Evolutionary conservation across 2,888 invertebrate species (phyloP).

Genomic region (Rotaria magnacalcarata): DNA sequence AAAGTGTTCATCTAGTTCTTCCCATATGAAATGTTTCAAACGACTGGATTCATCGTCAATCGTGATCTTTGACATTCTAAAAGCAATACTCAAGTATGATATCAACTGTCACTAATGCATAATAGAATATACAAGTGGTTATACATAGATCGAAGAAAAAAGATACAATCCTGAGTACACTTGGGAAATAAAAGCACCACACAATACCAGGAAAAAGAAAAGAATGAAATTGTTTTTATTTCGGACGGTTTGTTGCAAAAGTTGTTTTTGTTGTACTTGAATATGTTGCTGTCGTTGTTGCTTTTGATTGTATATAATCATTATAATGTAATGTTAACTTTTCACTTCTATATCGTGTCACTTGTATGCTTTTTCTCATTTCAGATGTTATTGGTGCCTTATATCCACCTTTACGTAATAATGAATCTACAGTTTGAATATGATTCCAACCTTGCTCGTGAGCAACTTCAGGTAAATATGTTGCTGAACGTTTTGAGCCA

Average conservation of each 20-base stretch:
- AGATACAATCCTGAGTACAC: not conserved
- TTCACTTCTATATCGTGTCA: slow-evolving; percentile 93
- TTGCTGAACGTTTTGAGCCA: slow-evolving; percentile 88
- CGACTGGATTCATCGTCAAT: slow-evolving; percentile 11
- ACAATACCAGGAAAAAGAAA: not conserved
- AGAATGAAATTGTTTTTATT: not conserved
- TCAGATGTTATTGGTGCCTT: slow-evolving; percentile 66
- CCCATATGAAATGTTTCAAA: slow-evolving; percentile 2
- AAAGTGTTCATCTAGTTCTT: not conserved
- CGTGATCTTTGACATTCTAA: slow-evolving; percentile 1
- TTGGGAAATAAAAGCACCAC: slow-evolving; percentile 9
- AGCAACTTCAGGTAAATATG: slow-evolving; percentile 95
- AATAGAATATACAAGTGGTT: not conserved
- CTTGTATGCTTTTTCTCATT: slow-evolving; percentile 72
- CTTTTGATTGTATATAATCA: slow-evolving; percentile 36
- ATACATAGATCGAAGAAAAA: not conserved
- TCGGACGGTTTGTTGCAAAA: not conserved
- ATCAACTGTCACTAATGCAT: not conserved
- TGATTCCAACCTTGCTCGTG: slow-evolving; percentile 99
- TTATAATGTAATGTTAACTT: slow-evolving; percentile 66
- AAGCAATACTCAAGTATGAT: not conserved
- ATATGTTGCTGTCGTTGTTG: not conserved
- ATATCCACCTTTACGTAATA: slow-evolving; percentile 92
- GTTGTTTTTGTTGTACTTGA: slow-evolving; percentile 3
- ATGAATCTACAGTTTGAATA: slow-evolving; percentile 91